These are phyloP conservation scores for Scaeva pyrastri DNA, from an alignment of 2,888 invertebrate species.

Conservation along the genomic window DNA sequence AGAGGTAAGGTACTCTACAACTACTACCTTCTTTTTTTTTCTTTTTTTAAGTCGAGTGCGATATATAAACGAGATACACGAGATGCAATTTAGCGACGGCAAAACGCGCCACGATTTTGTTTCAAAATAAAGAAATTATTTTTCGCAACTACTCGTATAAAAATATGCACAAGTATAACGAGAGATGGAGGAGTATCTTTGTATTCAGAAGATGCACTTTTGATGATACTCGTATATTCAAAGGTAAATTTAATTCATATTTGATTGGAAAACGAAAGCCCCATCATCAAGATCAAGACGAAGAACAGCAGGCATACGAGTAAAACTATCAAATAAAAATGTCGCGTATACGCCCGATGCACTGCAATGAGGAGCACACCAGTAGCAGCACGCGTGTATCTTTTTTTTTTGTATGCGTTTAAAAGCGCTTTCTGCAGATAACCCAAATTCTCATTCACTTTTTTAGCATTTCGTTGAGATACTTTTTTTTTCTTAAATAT, in stretches of 20 bases:
- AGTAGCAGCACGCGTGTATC: slow-evolving; percentile 66
- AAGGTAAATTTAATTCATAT: slow-evolving; percentile 21
- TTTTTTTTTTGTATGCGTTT: slow-evolving; percentile 21
- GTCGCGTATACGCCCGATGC: slow-evolving; percentile 75
- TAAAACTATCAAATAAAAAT: slow-evolving; percentile 40
- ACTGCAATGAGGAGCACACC: slow-evolving; percentile 23
- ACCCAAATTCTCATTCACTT: slow-evolving; percentile 73
- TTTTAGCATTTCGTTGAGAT: slow-evolving; percentile 35
- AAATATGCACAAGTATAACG: background rate
- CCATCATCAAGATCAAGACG: background rate
- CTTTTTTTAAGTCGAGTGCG: background rate
- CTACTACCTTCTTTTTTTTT: too few species aligned
- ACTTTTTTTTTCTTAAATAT: slow-evolving; percentile 18
- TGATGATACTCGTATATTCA: background rate
- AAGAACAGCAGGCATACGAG: background rate
- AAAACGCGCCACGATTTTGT: slow-evolving; percentile 48
- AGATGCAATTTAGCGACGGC: slow-evolving; percentile 60
- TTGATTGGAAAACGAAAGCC: slow-evolving; percentile 31
- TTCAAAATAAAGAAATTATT: background rate
- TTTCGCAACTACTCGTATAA: background rate
- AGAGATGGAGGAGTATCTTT: slow-evolving; percentile 5
- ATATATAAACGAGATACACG: slow-evolving; percentile 15
- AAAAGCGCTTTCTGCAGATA: slow-evolving; percentile 54
- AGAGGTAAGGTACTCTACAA: too few species aligned
- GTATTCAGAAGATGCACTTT: slow-evolving; percentile 56